Evolutionary conservation across 2,888 invertebrate species (phyloP).

Genomic region (Sthenelais limicola): DNA sequence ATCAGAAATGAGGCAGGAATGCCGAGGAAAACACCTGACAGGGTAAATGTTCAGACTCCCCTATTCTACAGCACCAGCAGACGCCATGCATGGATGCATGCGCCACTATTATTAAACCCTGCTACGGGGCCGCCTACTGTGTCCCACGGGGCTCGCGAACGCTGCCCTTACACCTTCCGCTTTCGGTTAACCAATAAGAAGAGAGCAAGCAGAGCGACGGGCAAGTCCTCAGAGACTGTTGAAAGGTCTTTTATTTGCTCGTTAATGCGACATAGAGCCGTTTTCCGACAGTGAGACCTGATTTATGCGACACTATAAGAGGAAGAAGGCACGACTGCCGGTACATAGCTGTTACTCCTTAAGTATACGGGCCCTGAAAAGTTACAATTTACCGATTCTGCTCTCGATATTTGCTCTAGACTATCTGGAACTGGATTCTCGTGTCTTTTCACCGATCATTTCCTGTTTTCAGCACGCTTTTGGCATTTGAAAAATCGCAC

Average conservation of each 20-base stretch:
- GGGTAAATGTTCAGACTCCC: no score
- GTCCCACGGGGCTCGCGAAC: slow-evolving; percentile 18
- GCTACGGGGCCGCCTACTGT: slow-evolving; percentile 3
- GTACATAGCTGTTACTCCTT: no score
- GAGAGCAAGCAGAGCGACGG: no score
- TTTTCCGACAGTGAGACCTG: slow-evolving; percentile 4
- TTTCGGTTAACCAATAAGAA: not conserved
- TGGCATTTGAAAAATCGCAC: no score
- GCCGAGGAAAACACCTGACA: no score
- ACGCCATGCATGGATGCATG: slow-evolving; percentile 7
- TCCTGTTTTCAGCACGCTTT: no score
- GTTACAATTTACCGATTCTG: no score
- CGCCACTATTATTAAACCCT: slow-evolving; percentile 25
- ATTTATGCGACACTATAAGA: slow-evolving; percentile 8
- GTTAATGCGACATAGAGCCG: slow-evolving; percentile 20
- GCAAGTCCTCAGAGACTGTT: slow-evolving; percentile 1
- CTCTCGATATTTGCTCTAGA: no score
- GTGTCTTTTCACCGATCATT: no score
- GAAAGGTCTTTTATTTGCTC: slow-evolving; percentile 9
- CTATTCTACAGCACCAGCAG: not conserved
- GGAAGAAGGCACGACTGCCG: slow-evolving; percentile 28
- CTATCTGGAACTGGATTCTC: no score
- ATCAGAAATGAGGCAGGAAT: no score
- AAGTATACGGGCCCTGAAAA: no score
- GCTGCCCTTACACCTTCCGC: not conserved